Conservation (phyloP, 2,888 invertebrate genomes). For the Eupithecia subumbrata region DNA sequence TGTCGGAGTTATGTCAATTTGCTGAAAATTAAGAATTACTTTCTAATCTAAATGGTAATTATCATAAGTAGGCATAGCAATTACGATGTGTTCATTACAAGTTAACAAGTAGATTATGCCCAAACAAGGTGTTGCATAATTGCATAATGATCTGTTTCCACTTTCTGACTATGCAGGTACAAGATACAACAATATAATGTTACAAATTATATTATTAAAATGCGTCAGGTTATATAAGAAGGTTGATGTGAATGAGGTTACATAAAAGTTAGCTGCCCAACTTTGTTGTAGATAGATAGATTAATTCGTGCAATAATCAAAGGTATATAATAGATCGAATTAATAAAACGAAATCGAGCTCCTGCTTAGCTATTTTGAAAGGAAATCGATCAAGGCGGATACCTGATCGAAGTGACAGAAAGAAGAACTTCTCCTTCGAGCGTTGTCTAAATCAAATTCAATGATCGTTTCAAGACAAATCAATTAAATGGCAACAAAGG, state of each 20-base stretch:
- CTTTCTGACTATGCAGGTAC: constrained; percentile 45
- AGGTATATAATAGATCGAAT: too few species aligned
- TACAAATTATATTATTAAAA: constrained; percentile 27
- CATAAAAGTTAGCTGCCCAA: too few species aligned
- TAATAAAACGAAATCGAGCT: too few species aligned
- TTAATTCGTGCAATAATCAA: too few species aligned
- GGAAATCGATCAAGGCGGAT: too few species aligned
- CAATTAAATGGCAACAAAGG: not conserved
- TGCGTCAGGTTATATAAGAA: constrained; percentile 21
- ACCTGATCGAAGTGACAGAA: too few species aligned
- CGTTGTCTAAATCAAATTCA: not conserved
- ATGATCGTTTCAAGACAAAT: not conserved
- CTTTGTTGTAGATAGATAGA: too few species aligned
- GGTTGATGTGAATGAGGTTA: constrained; percentile 14
- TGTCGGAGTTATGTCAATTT: not conserved
- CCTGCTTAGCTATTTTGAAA: too few species aligned
- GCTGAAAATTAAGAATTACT: not conserved
- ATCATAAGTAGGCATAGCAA: constrained; percentile 8
- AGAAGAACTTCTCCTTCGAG: not conserved
- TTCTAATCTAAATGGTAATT: not conserved
- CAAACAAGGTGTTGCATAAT: constrained; percentile 15
- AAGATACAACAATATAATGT: constrained; percentile 31
- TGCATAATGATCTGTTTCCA: constrained; percentile 36
- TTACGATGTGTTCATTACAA: constrained; percentile 7
- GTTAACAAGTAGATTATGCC: not conserved